A percentile compares a stretch with the other conserved stretches of the same genome.
These are phyloP conservation scores for Plectropomus leopardus DNA, from an alignment of 2,113 vertebrate species.

Conservation along the genomic window DNA sequence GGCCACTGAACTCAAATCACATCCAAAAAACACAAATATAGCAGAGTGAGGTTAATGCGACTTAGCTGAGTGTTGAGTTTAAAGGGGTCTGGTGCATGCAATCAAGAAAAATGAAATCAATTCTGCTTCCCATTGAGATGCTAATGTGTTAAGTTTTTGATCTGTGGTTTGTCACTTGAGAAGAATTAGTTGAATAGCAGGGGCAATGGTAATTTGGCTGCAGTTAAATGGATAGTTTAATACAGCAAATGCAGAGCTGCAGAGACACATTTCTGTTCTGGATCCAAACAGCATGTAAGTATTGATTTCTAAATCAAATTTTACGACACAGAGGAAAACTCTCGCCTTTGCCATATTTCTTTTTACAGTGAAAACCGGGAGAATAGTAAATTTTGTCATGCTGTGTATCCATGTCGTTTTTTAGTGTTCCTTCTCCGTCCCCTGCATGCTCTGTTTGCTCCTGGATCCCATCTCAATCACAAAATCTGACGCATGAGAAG, in stretches of 20 bases:
- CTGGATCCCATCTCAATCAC: slow-evolving; percentile 27
- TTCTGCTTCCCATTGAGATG: slow-evolving; percentile 34
- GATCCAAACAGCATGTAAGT: slow-evolving; percentile 11
- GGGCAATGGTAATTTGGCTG: slow-evolving; percentile 8
- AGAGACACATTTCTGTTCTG: slow-evolving; percentile 13
- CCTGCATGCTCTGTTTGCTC: neutral
- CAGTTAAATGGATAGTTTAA: slow-evolving; percentile 2
- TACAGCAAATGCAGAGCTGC: slow-evolving; percentile 11
- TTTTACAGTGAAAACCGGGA: neutral
- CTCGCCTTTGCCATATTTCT: neutral
- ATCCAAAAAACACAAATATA: slow-evolving; percentile 57
- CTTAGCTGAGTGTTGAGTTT: slow-evolving; percentile 19
- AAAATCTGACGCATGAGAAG: slow-evolving; percentile 14
- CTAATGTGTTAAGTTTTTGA: slow-evolving; percentile 46
- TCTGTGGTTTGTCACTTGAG: slow-evolving; percentile 34
- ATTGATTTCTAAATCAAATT: slow-evolving; percentile 30
- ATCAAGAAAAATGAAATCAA: slow-evolving; percentile 32
- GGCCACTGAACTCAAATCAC: neutral
- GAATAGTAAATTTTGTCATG: neutral
- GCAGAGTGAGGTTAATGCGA: slow-evolving; percentile 30
- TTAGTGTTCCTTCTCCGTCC: neutral
- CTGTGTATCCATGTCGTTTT: neutral
- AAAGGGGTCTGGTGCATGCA: slow-evolving; percentile 19
- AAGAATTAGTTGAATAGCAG: slow-evolving; percentile 5
- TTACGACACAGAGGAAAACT: slow-evolving; percentile 3